Evolutionary conservation across 2,113 vertebrate species (phyloP), one percentile per base, ranked within the genome.

Genomic region (Ailuropoda melanoleuca): DNA sequence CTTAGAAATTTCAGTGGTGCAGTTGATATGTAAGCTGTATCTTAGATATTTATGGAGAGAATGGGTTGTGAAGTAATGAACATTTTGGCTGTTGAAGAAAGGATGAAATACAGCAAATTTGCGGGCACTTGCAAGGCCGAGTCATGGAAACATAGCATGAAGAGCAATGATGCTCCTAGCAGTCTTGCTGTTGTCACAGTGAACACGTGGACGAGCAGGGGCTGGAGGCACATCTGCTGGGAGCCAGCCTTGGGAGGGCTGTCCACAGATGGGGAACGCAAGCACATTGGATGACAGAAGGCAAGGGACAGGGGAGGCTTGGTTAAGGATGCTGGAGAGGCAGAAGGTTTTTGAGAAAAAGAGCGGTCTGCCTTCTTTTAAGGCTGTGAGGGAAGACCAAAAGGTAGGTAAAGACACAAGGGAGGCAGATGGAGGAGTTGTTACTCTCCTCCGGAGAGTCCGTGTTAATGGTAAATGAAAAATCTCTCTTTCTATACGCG

Each of bases 171-270:
- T 9, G 4, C 8, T 48, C 10, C 37, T 12, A 1, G 53, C 31
- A 4, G 43, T 18, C 70, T 29, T 23, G 70, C 12, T 1, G 3
- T 55, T 15, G 39, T 93, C 31, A 0, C 3, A 43, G 7, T 15
- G 8, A 7, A 14, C 2, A 4, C 0, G 0, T 3, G 34, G 68
- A 26, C 15, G 29, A 19, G 43, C 0, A 9, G 8, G 56, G 8
- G 18, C 39, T 90, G 68, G 53, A 37, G 29, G 53, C 70, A 2
- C 1, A 0, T 5, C 62, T 53, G 26, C 39, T 29, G 14, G 46
- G 14, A 34, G 11, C 50, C 56, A 77, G 50, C 18, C 72, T 55
- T 0, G 17, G 77, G 68, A 26, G 53, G 12, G 21, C 17, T 46
- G 46, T 3, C 56, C 17, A 6, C 3, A 23, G 39, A n/a, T 26